Percentiles rank a stretch among this genome's conserved stretches.
Evolutionary conservation across 2,888 invertebrate species (phyloP).

Genomic region (Myopa testacea): DNA sequence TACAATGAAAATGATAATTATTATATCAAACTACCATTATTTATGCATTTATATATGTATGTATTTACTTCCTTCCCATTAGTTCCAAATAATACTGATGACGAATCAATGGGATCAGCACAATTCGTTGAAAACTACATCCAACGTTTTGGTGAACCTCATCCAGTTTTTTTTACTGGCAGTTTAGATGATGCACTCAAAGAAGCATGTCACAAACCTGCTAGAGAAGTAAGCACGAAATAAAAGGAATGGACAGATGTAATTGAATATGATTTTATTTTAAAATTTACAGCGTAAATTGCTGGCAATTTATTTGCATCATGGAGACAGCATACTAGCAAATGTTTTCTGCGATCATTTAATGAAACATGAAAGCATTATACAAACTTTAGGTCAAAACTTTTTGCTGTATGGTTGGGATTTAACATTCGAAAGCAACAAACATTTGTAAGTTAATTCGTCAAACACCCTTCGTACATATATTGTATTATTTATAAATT

Average conservation of each 20-base stretch:
- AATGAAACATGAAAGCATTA: conserved; percentile 90
- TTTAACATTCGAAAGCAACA: conserved; percentile 88
- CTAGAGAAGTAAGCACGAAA: conserved; percentile 80
- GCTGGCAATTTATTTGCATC: conserved; percentile 94
- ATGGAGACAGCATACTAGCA: conserved; percentile 93
- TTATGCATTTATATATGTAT: neutral
- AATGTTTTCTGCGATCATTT: conserved; percentile 98
- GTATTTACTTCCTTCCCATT: conserved; percentile 22
- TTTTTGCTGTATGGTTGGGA: conserved; percentile 99
- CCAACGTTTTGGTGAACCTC: conserved; percentile 81
- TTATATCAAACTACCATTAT: neutral
- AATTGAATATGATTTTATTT: neutral
- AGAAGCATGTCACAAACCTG: conserved; percentile 89
- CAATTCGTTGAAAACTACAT: conserved; percentile 90
- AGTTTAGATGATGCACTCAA: conserved; percentile 90
- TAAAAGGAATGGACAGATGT: neutral
- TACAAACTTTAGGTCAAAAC: conserved; percentile 88
- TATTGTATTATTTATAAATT: neutral
- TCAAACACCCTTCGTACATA: too few species aligned
- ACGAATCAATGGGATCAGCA: conserved; percentile 86
- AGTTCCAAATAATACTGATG: conserved; percentile 90
- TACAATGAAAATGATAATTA: neutral
- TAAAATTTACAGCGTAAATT: conserved; percentile 81
- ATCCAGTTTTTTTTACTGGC: conserved; percentile 92
- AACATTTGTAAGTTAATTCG: conserved; percentile 74